Evolutionary conservation across 1,140 invertebrate species (phyloP), one percentile per base, ranked within the genome.

Genomic region (Anoplolepis gracilipes): DNA sequence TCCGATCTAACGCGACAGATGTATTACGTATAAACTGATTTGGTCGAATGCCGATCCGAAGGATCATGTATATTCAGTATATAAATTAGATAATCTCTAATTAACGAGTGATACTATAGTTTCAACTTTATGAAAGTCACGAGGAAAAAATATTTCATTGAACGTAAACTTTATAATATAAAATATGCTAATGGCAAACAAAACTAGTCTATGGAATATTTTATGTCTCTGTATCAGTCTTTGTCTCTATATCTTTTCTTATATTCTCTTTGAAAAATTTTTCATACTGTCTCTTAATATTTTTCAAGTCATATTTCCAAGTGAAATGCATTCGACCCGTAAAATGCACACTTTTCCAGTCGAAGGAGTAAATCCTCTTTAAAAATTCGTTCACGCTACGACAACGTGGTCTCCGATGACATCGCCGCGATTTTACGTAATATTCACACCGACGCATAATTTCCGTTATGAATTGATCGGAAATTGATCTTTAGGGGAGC

Each of bases 381-480:
- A 46, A 72, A 82, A 82, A 72, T 82, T 42, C 36, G 36, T 30
- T 81, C 65, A 55, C 76, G 49, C 16, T 36, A 25, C 3, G 46
- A 78, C 64, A 13, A 36, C 8, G 13, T 16, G 28, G 22, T 19
- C 61, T 28, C 36, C n/a, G 55, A 39, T 73, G 59, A 59, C n/a
- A 25, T 59, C 25, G 25, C n/a, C 49, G n/a, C 53, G 67, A 73
- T 69, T 82, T 82, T 59, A 57, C 67, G 36, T 72, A 81, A 81
- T 81, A 81, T 81, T 13, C 36, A 42, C 11, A 13, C 13, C 13
- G 53, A 81, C n/a, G 67, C 36, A 72, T 81, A 81, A 81, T 81
- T 81, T 81, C 53, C 78, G 65, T 81, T 81, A 81, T 72, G 65
- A 81, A 81, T 81, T 72, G 53, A 49, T 81, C 65, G 78, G 49